These are phyloP conservation scores for Artibeus jamaicensis DNA, from an alignment of 2,797 vertebrate species.

Conservation along the genomic window DNA sequence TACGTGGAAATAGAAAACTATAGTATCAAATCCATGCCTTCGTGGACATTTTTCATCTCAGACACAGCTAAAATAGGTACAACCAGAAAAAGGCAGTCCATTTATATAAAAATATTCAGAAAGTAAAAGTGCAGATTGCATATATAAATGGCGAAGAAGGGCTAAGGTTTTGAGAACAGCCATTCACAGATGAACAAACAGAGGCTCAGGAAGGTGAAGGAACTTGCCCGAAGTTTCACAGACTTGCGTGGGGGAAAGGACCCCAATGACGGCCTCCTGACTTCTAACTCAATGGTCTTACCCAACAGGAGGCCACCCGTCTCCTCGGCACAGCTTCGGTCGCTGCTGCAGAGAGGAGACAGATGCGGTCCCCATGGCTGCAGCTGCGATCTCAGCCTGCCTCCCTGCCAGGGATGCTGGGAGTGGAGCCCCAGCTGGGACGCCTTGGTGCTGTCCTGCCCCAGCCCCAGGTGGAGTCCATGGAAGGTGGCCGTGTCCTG, in stretches of 20 bases:
- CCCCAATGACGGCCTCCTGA: background rate
- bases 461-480: background rate
- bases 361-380: rapidly evolving
- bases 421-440: background rate
- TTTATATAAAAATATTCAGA: constrained; percentile 22
- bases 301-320: background rate
- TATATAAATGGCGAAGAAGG: background rate
- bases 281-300: background rate
- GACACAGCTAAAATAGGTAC: background rate
- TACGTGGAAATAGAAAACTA: background rate
- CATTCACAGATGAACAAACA: background rate
- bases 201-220: background rate
- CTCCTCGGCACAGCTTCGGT: rapidly evolving
- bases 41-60: constrained; percentile 25
- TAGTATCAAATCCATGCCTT: background rate
- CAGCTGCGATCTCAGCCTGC: background rate
- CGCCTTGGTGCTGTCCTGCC: background rate
- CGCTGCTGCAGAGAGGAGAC: background rate
- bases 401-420: background rate
- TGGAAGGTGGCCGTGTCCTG: rapidly evolving
- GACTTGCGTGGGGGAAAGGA: too few relatives aligned
- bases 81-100: background rate
- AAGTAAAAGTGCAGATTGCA: background rate
- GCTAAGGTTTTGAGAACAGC: background rate
- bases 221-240: background rate